Evolutionary conservation across 2,888 invertebrate genomes (phyloP).

Genomic region (Drosophila neoperkinsi): DNA sequence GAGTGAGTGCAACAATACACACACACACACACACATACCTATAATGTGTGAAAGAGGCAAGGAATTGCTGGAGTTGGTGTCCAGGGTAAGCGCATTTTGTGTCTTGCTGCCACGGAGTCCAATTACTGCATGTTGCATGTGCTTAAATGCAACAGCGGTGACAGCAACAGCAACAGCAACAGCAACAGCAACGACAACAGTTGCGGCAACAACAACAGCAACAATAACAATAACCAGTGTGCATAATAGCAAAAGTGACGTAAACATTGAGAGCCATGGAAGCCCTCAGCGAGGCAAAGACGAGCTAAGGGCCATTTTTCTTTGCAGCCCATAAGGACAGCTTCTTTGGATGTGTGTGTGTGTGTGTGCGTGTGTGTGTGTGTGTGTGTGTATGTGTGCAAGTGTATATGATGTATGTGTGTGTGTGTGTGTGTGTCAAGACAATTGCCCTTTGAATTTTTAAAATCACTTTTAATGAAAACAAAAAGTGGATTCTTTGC

Average conservation of each 20-base stretch:
- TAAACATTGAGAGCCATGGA: conserved; percentile 34
- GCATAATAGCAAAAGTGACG: conserved; percentile 1
- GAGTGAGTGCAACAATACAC: conserved; percentile 28
- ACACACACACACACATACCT: neutral
- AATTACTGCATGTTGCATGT: conserved; percentile 64
- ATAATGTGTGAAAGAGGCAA: conserved; percentile 27
- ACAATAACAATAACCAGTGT: conserved; percentile 23
- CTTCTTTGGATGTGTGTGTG: conserved; percentile 32
- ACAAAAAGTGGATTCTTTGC: conserved; percentile 64
- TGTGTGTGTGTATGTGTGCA: conserved; percentile 17
- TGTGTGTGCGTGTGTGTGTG: conserved; percentile 15
- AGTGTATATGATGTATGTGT: conserved; percentile 10
- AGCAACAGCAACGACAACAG: conserved; percentile 49
- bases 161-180: conserved; percentile 37
- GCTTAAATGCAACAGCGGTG: conserved; percentile 57
- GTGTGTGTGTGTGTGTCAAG: conserved; percentile 40
- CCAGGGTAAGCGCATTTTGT: conserved; percentile 43
- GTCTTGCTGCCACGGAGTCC: conserved; percentile 26
- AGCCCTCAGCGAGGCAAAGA: conserved; percentile 51
- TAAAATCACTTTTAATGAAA: conserved; percentile 80
- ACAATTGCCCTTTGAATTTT: conserved; percentile 81
- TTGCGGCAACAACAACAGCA: conserved; percentile 61
- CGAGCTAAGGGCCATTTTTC: conserved; percentile 59
- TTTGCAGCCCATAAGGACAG: conserved; percentile 30
- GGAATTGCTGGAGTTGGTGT: conserved; percentile 37